These are phyloP conservation scores for Pentamera pediparva DNA, from an alignment of 53 echinoderm and acorn worm species.

Conservation along the genomic window DNA sequence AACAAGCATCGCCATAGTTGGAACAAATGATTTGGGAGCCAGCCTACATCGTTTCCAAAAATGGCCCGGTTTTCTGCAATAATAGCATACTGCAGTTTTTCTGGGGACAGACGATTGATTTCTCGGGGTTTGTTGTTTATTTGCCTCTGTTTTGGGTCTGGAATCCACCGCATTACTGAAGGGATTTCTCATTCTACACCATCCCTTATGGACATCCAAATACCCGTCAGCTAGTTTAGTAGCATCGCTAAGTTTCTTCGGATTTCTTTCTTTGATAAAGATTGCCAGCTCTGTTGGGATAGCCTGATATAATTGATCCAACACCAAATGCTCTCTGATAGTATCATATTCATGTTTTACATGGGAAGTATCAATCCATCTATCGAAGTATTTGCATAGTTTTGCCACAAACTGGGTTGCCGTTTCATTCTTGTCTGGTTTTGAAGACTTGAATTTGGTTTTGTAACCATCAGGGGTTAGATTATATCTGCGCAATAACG, in stretches of 20 bases:
- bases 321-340: not conserved
- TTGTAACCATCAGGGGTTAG: slow-evolving; percentile 19
- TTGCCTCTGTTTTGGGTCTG: not conserved
- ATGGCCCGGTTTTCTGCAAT: slow-evolving; percentile 6
- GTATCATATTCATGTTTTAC: slow-evolving; percentile 6
- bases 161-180: not conserved
- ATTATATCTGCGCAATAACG: not conserved
- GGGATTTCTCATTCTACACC: too few relatives aligned
- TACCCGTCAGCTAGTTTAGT: slow-evolving; percentile 31
- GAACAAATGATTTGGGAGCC: slow-evolving; percentile 20
- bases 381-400: slow-evolving; percentile 14
- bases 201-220: slow-evolving; percentile 1
- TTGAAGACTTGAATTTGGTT: slow-evolving; percentile 8
- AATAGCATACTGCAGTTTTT: not conserved
- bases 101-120: not conserved
- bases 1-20: slow-evolving; percentile 19
- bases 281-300: slow-evolving; percentile 1
- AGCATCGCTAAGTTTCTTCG: not conserved
- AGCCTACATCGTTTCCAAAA: slow-evolving; percentile 15
- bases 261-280: slow-evolving; percentile 23
- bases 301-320: slow-evolving; percentile 21
- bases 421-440: slow-evolving; percentile 18
- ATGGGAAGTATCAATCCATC: slow-evolving; percentile 20
- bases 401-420: not conserved
- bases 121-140: not conserved